A percentile compares a stretch with the other conserved stretches of the same genome.
Evolutionary conservation across 2,797 vertebrate genomes (phyloP).

Genomic region (Smutsia temminckii): DNA sequence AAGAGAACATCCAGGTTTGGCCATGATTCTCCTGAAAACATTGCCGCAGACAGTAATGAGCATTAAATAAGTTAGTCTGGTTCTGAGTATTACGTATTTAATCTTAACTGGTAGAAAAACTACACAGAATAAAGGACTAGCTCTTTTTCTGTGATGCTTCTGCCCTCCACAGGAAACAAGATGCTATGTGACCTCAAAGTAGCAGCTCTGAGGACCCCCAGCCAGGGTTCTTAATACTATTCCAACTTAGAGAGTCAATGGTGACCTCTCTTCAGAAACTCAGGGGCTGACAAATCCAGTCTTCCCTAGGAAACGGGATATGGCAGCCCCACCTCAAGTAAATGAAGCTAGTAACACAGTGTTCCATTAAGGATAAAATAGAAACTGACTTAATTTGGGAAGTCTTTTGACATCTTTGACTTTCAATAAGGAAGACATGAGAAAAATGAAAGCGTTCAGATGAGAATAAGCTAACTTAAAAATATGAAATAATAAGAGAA

Average conservation of each 20-base stretch:
- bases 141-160: neutral
- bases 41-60: neutral
- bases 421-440: conserved; percentile 4
- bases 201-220: neutral
- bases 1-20: neutral
- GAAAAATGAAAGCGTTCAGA: neutral
- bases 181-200: neutral
- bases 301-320: neutral
- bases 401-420: conserved; percentile 17
- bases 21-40: conserved; percentile 7
- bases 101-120: neutral
- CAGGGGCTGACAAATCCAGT: neutral
- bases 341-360: neutral
- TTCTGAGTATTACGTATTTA: neutral
- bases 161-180: neutral
- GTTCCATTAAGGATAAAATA: conserved; percentile 15
- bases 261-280: conserved; percentile 11
- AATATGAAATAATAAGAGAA: neutral
- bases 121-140: neutral
- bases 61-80: neutral
- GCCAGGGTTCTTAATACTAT: neutral
- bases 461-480: conserved; percentile 25
- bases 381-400: conserved; percentile 34
- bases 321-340: neutral
- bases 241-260: neutral